Base-by-base conservation (phyloP, 2,888 invertebrate species). In the Drosophila incognita region DNA sequence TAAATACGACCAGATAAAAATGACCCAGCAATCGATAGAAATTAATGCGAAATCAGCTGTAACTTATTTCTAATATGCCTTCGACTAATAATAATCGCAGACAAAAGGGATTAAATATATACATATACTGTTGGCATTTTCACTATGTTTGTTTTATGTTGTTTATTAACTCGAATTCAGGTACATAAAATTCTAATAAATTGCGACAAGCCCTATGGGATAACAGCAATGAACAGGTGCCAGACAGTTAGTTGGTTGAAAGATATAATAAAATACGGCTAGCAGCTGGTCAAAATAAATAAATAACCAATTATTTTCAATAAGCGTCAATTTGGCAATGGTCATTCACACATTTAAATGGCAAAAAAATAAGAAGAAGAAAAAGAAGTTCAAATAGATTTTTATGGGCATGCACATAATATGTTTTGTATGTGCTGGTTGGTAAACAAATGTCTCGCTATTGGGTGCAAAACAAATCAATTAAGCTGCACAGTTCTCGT, bases 381-480 rank as follows among this genome's bases (percentile, higher is more conserved):
- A 7, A 35, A 60, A 38, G 49, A 59, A 21, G 36, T 56, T 56
- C 56, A 65, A 74, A 74, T 67, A 69, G 52, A 60, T 69, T 62
- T 31, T 61, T 49, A 51, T 29, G 27, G 24, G 57, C 27, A 63
- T 24, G 11, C 15, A n/a, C 46, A 46, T 21, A 2, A 46, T 40
- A 58, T 42, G 35, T 40, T 40, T 52, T 57, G 53, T 48, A 51
- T 46, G 38, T 36, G 67, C 8, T 46, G 24, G 51, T 48, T 51
- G 68, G 63, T 77, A 76, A 58, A 74, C 51, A 80, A 73, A 53
- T 65, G 60, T 62, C 64, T 54, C 56, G 69, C 73, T 71, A 86
- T 89, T 87, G 89, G 69, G 69, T 79, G 81, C 88, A 89, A 86
- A 89, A 86, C 85, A 86, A 86, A 86, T 86, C 85, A 86, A 86